A percentile compares a stretch with the other conserved stretches of the same genome.
Conservation (phyloP, 2,888 invertebrate species). For the Colletes collaris region DNA sequence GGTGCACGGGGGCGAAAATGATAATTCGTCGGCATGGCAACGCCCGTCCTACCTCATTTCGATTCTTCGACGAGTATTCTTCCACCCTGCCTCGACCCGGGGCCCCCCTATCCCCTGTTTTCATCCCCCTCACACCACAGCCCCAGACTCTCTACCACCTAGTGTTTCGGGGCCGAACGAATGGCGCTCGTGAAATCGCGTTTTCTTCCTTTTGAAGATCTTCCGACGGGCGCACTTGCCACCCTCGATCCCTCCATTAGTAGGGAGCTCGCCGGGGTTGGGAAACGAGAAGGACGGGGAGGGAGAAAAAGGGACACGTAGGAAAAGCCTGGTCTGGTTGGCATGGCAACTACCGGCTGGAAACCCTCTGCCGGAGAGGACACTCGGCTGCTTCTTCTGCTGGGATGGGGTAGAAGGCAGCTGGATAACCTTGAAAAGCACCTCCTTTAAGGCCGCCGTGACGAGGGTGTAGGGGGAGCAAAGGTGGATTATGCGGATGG, state of each 20-base stretch:
- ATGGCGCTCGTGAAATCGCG: constrained; percentile 77
- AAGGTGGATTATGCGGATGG: constrained; percentile 51
- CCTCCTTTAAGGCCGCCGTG: constrained; percentile 60
- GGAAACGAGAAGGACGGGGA: constrained; percentile 38
- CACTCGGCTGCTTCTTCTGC: constrained; percentile 52
- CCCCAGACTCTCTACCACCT: constrained; percentile 32
- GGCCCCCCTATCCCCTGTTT: constrained; percentile 14
- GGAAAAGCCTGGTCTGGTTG: constrained; percentile 68
- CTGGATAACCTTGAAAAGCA: constrained; percentile 71
- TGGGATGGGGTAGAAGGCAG: constrained; percentile 46
- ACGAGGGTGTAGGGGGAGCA: constrained; percentile 42
- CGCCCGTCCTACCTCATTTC: constrained; percentile 68
- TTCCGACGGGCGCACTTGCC: constrained; percentile 66
- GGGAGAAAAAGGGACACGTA: constrained; percentile 35
- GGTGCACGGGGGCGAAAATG: constrained; percentile 75
- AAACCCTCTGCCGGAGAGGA: constrained; percentile 54
- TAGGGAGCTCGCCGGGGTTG: constrained; percentile 40
- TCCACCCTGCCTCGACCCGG: constrained; percentile 56
- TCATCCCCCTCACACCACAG: constrained; percentile 18
- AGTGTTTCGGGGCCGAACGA: constrained; percentile 71
- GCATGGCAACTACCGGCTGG: constrained; percentile 71
- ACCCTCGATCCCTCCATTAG: constrained; percentile 63
- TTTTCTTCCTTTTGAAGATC: constrained; percentile 74
- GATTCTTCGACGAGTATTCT: constrained; percentile 54
- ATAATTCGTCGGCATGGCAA: constrained; percentile 78